Conservation (phyloP, 2,113 vertebrate genomes). For the Calyptommatus sinebrachiatus region DNA sequence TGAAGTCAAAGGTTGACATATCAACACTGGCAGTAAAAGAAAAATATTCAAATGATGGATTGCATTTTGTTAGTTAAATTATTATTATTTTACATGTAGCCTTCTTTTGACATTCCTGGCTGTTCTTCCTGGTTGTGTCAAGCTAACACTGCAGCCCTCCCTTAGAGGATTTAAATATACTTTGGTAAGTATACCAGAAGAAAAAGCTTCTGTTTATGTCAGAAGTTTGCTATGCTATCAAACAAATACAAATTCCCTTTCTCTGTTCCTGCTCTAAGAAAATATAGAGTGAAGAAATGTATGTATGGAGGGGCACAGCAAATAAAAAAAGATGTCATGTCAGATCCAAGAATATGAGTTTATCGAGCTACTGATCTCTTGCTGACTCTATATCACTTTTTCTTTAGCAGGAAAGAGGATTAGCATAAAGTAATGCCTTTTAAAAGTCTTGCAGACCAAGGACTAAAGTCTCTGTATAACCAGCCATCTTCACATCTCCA, state of each 20-base stretch:
- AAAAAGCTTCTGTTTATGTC: not conserved
- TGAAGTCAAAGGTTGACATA: not conserved
- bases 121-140: constrained; percentile 83
- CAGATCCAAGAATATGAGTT: not conserved
- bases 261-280: not conserved
- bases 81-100: constrained; percentile 68
- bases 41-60: constrained; percentile 5
- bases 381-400: not conserved
- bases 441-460: no score
- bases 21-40: not conserved
- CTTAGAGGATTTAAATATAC: constrained; percentile 85
- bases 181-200: constrained; percentile 80
- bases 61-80: not conserved
- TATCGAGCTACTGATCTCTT: not conserved
- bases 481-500: no score
- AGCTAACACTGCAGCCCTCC: constrained; percentile 82
- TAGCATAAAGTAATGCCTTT: no score
- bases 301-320: not conserved
- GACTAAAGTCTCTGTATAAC: no score
- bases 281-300: not conserved
- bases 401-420: no score
- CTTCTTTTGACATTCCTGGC: constrained; percentile 84
- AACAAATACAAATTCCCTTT: not conserved
- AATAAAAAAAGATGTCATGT: not conserved
- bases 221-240: not conserved